Evolutionary conservation across 2,888 invertebrate genomes (phyloP).

Genomic region (Ophonus ardosiacus): DNA sequence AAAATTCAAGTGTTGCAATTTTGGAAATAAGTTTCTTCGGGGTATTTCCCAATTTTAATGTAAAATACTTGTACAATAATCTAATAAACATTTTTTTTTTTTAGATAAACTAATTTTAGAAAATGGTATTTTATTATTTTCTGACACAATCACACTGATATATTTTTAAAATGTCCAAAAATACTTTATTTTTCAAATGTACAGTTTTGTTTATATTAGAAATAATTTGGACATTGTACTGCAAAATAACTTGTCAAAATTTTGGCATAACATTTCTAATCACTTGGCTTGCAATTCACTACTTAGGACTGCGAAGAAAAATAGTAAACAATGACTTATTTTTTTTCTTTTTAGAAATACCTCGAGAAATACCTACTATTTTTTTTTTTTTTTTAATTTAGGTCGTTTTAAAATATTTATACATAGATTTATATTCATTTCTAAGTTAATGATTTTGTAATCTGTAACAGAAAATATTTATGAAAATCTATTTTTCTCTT

Average conservation of each 20-base stretch:
- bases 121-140: not conserved
- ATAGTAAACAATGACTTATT: not conserved
- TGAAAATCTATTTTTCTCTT: not conserved
- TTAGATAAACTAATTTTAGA: not conserved
- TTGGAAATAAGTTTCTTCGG: not conserved
- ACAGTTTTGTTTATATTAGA: not conserved
- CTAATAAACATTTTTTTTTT: not conserved
- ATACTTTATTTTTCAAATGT: not conserved
- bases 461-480: too few relatives aligned
- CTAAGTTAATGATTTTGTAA: too few relatives aligned
- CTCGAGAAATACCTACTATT: too few relatives aligned
- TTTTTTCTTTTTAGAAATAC: too few relatives aligned
- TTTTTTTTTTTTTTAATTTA: not conserved
- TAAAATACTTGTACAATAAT: not conserved
- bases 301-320: not conserved
- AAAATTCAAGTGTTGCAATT: not conserved
- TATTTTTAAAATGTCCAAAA: not conserved
- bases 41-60: not conserved
- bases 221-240: not conserved
- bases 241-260: slow-evolving; percentile 1
- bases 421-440: not conserved
- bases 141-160: not conserved
- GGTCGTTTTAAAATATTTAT: not conserved
- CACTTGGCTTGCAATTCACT: not conserved
- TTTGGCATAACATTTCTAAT: not conserved